Conservation (phyloP, 2,113 vertebrate genomes). For the Anser brachyrhynchus region DNA sequence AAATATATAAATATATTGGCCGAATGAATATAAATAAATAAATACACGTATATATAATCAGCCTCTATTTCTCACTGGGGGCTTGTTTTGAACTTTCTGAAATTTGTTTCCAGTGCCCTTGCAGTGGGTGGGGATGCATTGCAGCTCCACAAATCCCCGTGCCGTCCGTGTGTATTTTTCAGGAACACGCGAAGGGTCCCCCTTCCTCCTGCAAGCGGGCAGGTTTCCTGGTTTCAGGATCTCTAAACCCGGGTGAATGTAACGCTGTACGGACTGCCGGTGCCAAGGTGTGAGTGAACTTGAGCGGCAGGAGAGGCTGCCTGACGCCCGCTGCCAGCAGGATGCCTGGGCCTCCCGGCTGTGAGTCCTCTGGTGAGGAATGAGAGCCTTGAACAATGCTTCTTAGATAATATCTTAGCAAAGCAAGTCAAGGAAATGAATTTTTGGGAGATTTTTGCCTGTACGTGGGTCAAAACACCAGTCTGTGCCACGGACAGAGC, state of each 20-base stretch:
- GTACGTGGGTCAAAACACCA: not conserved
- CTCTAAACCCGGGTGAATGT: not conserved
- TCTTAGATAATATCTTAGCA: not conserved
- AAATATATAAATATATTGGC: too few species aligned
- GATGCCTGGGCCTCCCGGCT: not conserved
- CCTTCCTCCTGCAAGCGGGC: not conserved
- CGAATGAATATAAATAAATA: too few species aligned
- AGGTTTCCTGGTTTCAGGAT: too few species aligned
- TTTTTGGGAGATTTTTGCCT: not conserved
- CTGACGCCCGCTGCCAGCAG: not conserved
- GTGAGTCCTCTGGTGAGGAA: not conserved
- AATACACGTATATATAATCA: too few species aligned
- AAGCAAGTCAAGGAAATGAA: rapidly evolving
- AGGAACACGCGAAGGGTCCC: too few species aligned
- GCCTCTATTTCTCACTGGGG: not conserved
- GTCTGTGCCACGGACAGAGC: not conserved
- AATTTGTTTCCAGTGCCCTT: not conserved
- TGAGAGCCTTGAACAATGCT: not conserved
- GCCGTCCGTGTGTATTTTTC: rapidly evolving
- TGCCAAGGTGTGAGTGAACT: not conserved
- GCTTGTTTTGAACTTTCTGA: too few species aligned
- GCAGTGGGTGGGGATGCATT: not conserved
- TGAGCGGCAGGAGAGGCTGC: not conserved
- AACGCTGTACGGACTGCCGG: not conserved
- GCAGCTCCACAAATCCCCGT: not conserved